Conservation (phyloP, 2,113 vertebrate genomes). For the Labrus mixtus region DNA sequence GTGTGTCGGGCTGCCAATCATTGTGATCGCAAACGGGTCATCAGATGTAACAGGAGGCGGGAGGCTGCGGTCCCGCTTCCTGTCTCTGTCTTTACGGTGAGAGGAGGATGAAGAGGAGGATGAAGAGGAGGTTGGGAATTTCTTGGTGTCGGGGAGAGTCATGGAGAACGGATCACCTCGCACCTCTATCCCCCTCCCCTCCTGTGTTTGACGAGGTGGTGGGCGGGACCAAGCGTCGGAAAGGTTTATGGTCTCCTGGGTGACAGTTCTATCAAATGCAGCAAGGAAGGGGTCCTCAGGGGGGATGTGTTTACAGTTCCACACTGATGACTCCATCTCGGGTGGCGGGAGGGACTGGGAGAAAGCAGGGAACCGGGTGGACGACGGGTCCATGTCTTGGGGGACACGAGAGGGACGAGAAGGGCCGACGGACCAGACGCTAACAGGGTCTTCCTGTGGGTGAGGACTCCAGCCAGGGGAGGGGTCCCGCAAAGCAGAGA, state of each 20-base stretch:
- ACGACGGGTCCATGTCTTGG: constrained; percentile 57
- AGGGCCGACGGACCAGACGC: constrained; percentile 54
- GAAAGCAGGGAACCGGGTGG: constrained; percentile 76
- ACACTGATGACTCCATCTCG: constrained; percentile 75
- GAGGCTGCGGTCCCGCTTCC: constrained; percentile 76
- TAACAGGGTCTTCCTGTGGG: constrained; percentile 39
- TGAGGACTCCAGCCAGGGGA: constrained; percentile 66
- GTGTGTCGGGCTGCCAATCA: constrained; percentile 86
- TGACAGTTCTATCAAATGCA: constrained; percentile 67
- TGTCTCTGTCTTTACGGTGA: constrained; percentile 73
- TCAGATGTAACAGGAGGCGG: constrained; percentile 77
- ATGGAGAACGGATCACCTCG: constrained; percentile 74
- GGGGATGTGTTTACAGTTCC: constrained; percentile 84
- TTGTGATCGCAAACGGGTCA: constrained; percentile 85
- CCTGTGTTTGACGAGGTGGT: constrained; percentile 56
- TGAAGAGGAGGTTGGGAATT: constrained; percentile 67
- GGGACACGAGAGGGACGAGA: constrained; percentile 44
- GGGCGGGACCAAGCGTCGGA: constrained; percentile 62
- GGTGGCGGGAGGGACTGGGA: constrained; percentile 63
- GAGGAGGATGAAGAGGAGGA: constrained; percentile 65
- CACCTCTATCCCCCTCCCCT: constrained; percentile 53
- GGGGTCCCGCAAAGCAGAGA: constrained; percentile 76
- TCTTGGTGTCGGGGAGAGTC: constrained; percentile 63
- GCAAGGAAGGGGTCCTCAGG: constrained; percentile 82
- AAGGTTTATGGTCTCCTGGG: constrained; percentile 53